Evolutionary conservation across 2,797 vertebrate genomes (phyloP), one percentile per base, ranked within the genome.

Genomic region (Pseudochaenichthys georgianus): DNA sequence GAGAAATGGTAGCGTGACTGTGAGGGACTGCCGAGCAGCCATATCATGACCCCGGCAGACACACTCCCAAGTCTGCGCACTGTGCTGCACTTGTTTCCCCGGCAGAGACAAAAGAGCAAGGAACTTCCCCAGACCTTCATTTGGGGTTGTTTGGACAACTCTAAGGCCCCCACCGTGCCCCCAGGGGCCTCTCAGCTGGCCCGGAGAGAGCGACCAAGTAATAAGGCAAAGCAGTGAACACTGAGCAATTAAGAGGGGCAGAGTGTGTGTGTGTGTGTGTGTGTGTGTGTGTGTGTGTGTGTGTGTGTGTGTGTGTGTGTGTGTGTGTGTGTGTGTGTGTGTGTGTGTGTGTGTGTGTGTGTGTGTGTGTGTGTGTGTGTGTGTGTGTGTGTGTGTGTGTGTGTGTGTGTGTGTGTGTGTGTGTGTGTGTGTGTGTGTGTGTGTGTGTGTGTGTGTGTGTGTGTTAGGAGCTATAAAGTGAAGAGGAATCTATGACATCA

Each of bases 81-180:
- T 96, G 94, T 94, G 89, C 87, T 86, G 88, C 89, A 93, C 91
- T 96, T 95, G 94, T 95, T 95, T 93, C 68, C 0, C 66, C 53
- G 52, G 54, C 60, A 31, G 75, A 83, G 72, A 92, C 89, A 88
- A 87, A 92, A 86, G 89, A 0, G 17, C 87, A 63, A 88, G 82
- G 92, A 90, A 90, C 86, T 8, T 64, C 87, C 91, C 89, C 86
- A 59, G 81, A 93, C 91, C 93, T 90, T 85, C 89, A 87, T 93
- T 93, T 74, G 34, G 23, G 91, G 90, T 41, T 80, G 92, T 95
- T 95, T 94, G 89, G 89, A 94, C 92, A 95, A 95, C 92, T 90
- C 87, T 5, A 81, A 83, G 89, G 87, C 85, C 88, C 76, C 91
- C 88, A 67, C 38, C 15, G 78, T 85, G 83, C 85, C 89, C 86